A percentile compares a stretch with the other conserved stretches of the same genome.
Evolutionary conservation across 2,888 invertebrate species (phyloP).

Genomic region (Encarsia formosa): DNA sequence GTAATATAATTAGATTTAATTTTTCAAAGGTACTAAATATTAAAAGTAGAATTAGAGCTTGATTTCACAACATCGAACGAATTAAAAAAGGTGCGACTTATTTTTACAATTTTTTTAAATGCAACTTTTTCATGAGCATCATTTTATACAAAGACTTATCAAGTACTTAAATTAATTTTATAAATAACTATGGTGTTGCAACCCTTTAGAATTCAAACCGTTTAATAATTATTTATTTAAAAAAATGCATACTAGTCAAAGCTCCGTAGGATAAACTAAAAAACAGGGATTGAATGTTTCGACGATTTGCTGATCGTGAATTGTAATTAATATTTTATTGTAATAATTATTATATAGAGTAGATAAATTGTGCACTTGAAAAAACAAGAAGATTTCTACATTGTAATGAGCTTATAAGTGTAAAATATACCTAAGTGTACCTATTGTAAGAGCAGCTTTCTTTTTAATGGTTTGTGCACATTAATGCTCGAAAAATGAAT

Average conservation of each 20-base stretch:
- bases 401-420: slow-evolving; percentile 51
- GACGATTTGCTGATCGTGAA: slow-evolving; percentile 31
- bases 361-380: slow-evolving; percentile 29
- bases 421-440: slow-evolving; percentile 51
- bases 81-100: slow-evolving; percentile 17
- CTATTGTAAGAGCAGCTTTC: slow-evolving; percentile 45
- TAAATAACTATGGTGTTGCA: slow-evolving; percentile 11
- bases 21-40: slow-evolving; percentile 25
- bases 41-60: slow-evolving; percentile 15
- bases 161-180: slow-evolving; percentile 21
- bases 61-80: slow-evolving; percentile 27
- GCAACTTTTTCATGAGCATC: slow-evolving; percentile 18
- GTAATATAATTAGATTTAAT: slow-evolving; percentile 11
- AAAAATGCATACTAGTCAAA: slow-evolving; percentile 45
- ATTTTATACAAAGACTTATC: slow-evolving; percentile 22
- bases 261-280: slow-evolving; percentile 36
- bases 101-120: slow-evolving; percentile 21
- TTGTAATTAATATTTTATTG: slow-evolving; percentile 26
- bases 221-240: slow-evolving; percentile 27
- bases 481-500: slow-evolving; percentile 8
- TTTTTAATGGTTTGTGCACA: slow-evolving; percentile 33
- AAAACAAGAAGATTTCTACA: slow-evolving; percentile 41
- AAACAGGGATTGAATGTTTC: slow-evolving; percentile 43
- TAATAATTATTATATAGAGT: slow-evolving; percentile 24
- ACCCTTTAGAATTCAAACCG: slow-evolving; percentile 19